Evolutionary conservation across 1,140 invertebrate genomes (phyloP), one percentile per base, ranked within the genome.

Genomic region (Anoplolepis gracilipes): DNA sequence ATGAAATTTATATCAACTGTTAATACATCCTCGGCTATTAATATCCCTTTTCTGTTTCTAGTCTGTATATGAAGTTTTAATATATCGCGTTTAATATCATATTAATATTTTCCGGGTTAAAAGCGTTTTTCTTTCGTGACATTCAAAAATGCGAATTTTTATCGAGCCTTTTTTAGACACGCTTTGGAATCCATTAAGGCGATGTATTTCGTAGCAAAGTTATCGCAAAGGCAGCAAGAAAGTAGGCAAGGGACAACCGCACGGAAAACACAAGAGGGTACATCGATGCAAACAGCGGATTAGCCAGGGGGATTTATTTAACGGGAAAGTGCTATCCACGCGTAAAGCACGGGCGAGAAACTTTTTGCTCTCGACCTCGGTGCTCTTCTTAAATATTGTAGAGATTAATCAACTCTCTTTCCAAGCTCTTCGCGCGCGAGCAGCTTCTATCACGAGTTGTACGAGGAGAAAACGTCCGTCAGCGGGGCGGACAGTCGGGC

Each of bases 321-420:
- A 22, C 55, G 59, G 55, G 39, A 53, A 84, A 82, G 46, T 73
- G 59, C 39, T 55, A 85, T 67, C 19, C 33, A 61, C 72, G 61
- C 57, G 72, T 69, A 55, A 85, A 88, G 36, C 72, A 16, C 70
- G 57, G 39, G 16, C 36, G 72, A 46, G 76, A 75, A 57, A 73
- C 64, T 91, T 90, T 88, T 87, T 86, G 42, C 62, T 73, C 28
- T 65, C 25, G 73, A 65, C 64, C 55, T 77, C 36, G 67, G 28
- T 46, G 76, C 84, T 46, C 46, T 92, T 88, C 88, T 92, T 92
- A 91, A 93, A 93, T 93, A 93, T 92, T 89, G 88, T 87, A 93
- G 84, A 88, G 86, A 92, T 93, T 92, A 92, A 93, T 93, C 92
- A 92, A 92, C 87, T 91, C 82, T 91, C 85, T 53, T 42, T 22